phyloP scores from a whole-genome alignment of 92 coral and sea anemone genomes.

The Porites evermanni region DNA sequence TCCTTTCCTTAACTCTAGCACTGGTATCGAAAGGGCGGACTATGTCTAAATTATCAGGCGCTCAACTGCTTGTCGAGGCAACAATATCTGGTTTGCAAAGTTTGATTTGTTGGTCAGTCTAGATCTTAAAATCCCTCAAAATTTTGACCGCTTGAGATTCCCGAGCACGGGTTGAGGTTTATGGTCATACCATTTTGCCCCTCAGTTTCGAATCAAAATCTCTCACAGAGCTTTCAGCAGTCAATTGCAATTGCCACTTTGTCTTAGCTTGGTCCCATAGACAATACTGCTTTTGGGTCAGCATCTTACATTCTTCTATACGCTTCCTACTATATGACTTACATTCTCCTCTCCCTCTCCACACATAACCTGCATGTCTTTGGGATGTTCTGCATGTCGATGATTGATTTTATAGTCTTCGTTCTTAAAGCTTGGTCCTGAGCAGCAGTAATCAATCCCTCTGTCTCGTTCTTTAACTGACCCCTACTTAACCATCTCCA shows the following conservation, averaged over 20 bases:
- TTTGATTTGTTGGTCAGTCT: conserved; percentile 21
- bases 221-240: background rate
- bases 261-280: background rate
- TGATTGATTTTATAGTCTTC: background rate
- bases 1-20: too few relatives aligned
- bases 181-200: conserved; percentile 24
- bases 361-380: background rate
- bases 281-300: background rate
- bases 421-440: conserved; percentile 11
- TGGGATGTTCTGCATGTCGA: background rate
- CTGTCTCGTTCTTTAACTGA: conserved; percentile 28
- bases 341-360: background rate
- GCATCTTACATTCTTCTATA: background rate
- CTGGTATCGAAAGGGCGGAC: background rate
- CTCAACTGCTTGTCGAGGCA: background rate
- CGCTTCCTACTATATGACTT: background rate
- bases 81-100: conserved; percentile 6
- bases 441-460: conserved; percentile 12
- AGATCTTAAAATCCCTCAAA: conserved; percentile 26
- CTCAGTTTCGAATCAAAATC: background rate
- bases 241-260: background rate
- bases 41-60: background rate
- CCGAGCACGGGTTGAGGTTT: conserved; percentile 13
- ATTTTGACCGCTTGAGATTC: conserved; percentile 14
- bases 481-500: conserved; percentile 25